These are phyloP conservation scores for Sterrhoptilus dennistouni DNA, from an alignment of 2,113 vertebrate genomes.

Conservation along the genomic window DNA sequence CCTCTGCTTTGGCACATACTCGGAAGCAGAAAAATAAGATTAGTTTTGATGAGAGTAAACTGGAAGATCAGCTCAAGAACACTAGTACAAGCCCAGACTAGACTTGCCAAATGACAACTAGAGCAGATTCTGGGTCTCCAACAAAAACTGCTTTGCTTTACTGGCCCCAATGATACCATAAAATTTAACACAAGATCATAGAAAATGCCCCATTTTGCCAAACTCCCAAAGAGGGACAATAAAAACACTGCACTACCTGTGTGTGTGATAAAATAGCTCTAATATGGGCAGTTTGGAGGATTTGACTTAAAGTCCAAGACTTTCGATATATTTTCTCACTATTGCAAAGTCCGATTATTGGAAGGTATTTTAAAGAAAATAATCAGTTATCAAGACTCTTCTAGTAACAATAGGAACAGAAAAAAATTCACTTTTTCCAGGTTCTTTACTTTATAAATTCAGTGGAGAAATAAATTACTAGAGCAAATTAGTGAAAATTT, in stretches of 20 bases:
- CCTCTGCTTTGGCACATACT: neutral
- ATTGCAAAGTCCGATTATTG: neutral
- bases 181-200: neutral
- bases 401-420: neutral
- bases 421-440: rapidly evolving
- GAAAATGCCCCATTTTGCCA: neutral
- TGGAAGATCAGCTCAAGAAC: neutral
- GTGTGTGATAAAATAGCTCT: neutral
- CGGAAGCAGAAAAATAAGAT: neutral
- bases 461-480: neutral
- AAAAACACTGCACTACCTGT: neutral
- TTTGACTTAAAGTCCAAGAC: neutral
- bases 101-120: neutral
- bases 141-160: neutral
- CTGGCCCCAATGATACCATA: rapidly evolving
- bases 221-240: neutral
- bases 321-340: neutral
- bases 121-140: neutral
- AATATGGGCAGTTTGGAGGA: neutral
- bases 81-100: neutral
- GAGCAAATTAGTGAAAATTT: neutral
- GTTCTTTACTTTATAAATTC: neutral
- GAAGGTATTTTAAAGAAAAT: neutral
- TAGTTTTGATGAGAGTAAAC: neutral
- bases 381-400: neutral